Percentiles rank a stretch among this genome's conserved stretches.
Evolutionary conservation across 1,140 invertebrate genomes (phyloP).

Genomic region (Drosophila yakuba): DNA sequence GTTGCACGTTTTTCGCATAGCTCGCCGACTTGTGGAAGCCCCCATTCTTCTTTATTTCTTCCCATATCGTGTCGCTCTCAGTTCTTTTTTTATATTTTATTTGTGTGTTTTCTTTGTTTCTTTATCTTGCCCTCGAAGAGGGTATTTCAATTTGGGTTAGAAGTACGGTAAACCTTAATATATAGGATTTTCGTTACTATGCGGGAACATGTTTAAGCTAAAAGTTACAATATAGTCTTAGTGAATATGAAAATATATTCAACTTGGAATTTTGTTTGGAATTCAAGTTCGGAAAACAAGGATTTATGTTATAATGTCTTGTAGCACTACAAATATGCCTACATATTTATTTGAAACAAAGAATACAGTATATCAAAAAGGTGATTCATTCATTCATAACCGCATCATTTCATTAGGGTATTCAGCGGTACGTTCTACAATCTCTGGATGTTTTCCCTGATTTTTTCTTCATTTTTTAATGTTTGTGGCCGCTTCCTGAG

Average conservation of each 20-base stretch:
- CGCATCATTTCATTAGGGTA: neutral
- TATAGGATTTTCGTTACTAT: too few species aligned
- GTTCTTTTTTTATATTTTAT: neutral
- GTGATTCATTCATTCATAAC: too few species aligned
- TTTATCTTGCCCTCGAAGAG: slow-evolving; percentile 13
- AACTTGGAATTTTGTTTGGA: too few species aligned
- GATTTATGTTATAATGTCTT: too few species aligned
- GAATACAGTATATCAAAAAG: too few species aligned
- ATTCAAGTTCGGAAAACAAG: too few species aligned
- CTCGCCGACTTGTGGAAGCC: slow-evolving; percentile 16
- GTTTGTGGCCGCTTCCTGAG: slow-evolving; percentile 24
- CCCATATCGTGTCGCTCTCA: slow-evolving; percentile 18
- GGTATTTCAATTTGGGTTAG: slow-evolving; percentile 10
- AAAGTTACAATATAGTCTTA: too few species aligned
- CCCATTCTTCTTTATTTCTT: slow-evolving; percentile 13
- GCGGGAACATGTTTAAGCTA: too few species aligned
- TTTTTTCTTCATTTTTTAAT: slow-evolving; percentile 12
- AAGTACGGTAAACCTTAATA: neutral
- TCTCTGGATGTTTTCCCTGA: neutral
- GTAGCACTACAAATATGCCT: too few species aligned
- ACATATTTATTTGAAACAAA: too few species aligned
- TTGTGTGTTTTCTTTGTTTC: slow-evolving; percentile 5
- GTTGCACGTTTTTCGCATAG: slow-evolving; percentile 74
- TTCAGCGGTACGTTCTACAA: slow-evolving; percentile 3
- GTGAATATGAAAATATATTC: too few species aligned